Percentiles rank a stretch among this genome's conserved stretches.
Evolutionary conservation across 2,113 vertebrate species (phyloP).

Genomic region (Psittacula cyanocephala): DNA sequence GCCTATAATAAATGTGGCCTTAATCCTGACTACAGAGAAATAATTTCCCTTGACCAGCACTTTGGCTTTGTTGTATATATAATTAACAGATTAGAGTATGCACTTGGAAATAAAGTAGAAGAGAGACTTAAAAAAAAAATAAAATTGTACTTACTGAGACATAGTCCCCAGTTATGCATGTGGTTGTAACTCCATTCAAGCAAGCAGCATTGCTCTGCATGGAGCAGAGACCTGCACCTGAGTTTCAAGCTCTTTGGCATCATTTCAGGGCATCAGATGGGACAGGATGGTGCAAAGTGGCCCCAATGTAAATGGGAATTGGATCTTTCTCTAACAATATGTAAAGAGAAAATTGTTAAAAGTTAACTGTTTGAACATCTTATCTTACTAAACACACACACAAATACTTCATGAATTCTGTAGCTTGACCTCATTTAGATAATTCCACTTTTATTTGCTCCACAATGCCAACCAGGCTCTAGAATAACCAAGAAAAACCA

Average conservation of each 20-base stretch:
- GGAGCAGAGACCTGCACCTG: not conserved
- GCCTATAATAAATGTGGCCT: not conserved
- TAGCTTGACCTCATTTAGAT: not conserved
- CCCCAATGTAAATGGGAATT: not conserved
- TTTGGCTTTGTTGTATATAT: not conserved
- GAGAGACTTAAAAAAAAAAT: not conserved
- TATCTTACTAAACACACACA: not conserved
- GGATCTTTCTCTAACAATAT: not conserved
- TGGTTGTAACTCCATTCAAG: not conserved
- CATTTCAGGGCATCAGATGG: not conserved
- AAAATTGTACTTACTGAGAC: not conserved
- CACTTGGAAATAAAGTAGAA: not conserved
- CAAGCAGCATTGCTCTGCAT: not conserved
- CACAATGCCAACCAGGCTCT: conserved; percentile 18
- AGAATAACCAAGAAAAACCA: not conserved
- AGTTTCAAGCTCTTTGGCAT: not conserved
- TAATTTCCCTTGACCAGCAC: not conserved
- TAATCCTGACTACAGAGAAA: not conserved
- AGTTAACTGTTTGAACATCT: not conserved
- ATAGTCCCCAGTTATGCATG: not conserved
- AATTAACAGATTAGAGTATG: not conserved
- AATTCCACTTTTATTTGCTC: not conserved
- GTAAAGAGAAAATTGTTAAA: not conserved
- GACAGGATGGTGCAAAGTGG: not conserved
- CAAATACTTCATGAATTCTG: not conserved